Evolutionary conservation across 2,888 invertebrate species (phyloP), one percentile per base, ranked within the genome.

Genomic region (Nysson spinosus): DNA sequence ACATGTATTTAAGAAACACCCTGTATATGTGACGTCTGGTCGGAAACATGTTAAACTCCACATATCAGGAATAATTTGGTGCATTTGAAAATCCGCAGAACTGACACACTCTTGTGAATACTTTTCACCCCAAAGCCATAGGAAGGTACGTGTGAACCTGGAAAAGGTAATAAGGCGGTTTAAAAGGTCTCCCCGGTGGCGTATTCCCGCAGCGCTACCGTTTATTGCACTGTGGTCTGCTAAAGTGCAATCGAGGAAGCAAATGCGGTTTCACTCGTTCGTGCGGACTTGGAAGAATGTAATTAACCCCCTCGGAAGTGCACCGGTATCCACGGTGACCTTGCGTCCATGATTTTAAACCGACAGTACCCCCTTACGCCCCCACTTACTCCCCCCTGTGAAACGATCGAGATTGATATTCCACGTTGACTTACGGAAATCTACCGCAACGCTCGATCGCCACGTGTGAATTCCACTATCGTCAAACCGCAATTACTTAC

Each of bases 171-270:
- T 40, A 60, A 62, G 63, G 42, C 49, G 71, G 39, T 67, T 72
- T 65, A 72, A n/a, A 61, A 66, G 71, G 66, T 68, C 52, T 52
- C 46, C 35, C 32, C 51, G n/a, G n/a, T n/a, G 49, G 37, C 22
- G 62, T 43, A 47, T 66, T 64, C 65, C 77, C 73, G 68, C 72
- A 74, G 67, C 62, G 79, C 79, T 81, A 78, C 81, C 81, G 82
- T 82, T 81, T 82, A 79, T 77, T 80, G 79, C 78, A 77, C 75
- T 81, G 83, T 78, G 83, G 83, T 83, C 75, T 80, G 78, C 69
- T 78, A 78, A 82, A 80, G 77, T 77, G 81, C 74, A 75, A 80
- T 82, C 75, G 80, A 80, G 77, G 75, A 76, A 72, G 75, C 66
- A 72, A 69, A 72, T 81, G 83, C 77, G 81, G 80, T 81, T 83